Evolutionary conservation across 1,140 invertebrate genomes (phyloP).

Genomic region (Drosophila repleta): DNA sequence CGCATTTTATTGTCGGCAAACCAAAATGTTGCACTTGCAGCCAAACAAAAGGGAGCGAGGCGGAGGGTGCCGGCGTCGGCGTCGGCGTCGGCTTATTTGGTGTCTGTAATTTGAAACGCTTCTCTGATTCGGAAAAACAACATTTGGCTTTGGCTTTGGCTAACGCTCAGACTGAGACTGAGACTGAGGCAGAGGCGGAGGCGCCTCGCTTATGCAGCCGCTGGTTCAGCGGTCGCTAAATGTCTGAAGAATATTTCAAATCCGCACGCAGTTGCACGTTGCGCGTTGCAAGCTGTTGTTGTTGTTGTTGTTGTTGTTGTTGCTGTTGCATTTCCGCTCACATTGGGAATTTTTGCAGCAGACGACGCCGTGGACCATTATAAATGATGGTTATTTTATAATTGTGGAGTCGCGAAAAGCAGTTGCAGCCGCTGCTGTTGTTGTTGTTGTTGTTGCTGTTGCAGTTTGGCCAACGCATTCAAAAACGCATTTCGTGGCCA

Average conservation of each 20-base stretch:
- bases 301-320: conserved; percentile 37
- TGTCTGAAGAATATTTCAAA: conserved; percentile 76
- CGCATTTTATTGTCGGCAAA: conserved; percentile 78
- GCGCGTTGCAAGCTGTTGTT: conserved; percentile 30
- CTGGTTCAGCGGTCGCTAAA: conserved; percentile 58
- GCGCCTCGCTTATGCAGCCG: conserved; percentile 11
- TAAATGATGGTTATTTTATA: conserved; percentile 82
- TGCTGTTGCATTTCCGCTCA: conserved; percentile 69
- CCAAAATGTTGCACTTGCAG: conserved; percentile 39
- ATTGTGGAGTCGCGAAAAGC: conserved; percentile 63
- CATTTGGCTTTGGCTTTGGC: conserved; percentile 13
- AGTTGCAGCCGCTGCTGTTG: neutral
- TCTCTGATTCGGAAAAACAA: conserved; percentile 80
- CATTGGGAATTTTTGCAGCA: conserved; percentile 52
- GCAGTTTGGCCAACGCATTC: conserved; percentile 60
- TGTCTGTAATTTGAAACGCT: conserved; percentile 83
- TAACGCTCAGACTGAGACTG: neutral
- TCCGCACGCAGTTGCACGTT: conserved; percentile 67
- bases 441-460: conserved; percentile 12
- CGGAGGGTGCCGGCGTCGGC: neutral
- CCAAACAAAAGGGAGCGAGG: neutral
- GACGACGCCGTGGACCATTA: conserved; percentile 61
- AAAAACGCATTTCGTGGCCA: conserved; percentile 78
- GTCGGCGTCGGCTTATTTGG: conserved; percentile 73
- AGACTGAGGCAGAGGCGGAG: neutral